Evolutionary conservation across 2,888 invertebrate species (phyloP).

Genomic region (Deilephila porcellus): DNA sequence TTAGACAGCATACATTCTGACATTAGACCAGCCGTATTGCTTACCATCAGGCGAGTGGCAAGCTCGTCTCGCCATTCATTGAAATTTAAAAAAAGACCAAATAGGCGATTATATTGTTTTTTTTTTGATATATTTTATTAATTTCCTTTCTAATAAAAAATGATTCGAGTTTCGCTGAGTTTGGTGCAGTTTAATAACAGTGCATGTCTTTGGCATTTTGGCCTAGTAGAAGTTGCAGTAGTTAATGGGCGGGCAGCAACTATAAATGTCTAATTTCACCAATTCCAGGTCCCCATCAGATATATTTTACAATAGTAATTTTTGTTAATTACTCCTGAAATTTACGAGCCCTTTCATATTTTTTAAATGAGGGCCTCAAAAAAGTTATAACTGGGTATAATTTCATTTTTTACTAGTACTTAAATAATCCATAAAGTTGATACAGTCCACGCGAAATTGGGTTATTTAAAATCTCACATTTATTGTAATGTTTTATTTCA

Average conservation of each 20-base stretch:
- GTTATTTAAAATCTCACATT: background rate
- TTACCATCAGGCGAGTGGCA: too few species aligned
- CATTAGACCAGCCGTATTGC: too few species aligned
- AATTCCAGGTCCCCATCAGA: constrained; percentile 4
- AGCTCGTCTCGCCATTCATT: too few species aligned
- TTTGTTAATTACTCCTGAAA: background rate
- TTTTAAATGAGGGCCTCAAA: background rate
- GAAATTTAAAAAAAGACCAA: too few species aligned
- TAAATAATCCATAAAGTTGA: constrained; percentile 7
- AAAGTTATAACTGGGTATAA: background rate
- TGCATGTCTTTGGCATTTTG: too few species aligned
- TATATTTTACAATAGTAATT: constrained; percentile 16
- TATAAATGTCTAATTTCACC: background rate
- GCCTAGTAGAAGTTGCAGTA: background rate
- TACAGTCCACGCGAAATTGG: background rate
- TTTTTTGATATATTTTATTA: too few species aligned
- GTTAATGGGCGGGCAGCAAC: background rate
- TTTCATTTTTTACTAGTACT: background rate
- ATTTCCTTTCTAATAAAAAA: too few species aligned
- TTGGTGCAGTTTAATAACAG: too few species aligned
- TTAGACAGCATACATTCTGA: too few species aligned
- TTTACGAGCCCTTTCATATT: constrained; percentile 4
- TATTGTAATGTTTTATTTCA: background rate
- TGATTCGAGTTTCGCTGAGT: too few species aligned
- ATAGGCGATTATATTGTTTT: too few species aligned